Evolutionary conservation across 37 sponge, comb jelly and placozoan genomes (phyloP).

Genomic region (Petrosia ficiformis): DNA sequence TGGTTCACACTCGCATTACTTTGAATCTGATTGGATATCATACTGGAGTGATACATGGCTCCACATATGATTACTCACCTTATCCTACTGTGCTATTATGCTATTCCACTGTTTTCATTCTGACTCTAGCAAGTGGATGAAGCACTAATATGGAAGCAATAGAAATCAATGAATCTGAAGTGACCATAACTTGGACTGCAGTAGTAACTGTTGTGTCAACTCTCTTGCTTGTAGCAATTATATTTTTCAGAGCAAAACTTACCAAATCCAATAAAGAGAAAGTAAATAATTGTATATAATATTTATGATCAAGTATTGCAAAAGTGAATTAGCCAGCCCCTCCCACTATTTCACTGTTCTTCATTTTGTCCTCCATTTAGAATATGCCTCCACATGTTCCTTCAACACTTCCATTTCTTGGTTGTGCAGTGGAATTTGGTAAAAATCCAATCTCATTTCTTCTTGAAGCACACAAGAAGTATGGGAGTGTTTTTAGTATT

Average conservation of each 20-base stretch:
- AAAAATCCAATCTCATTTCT: slow-evolving; percentile 76
- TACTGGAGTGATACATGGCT: too few relatives aligned
- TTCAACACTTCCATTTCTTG: slow-evolving; percentile 74
- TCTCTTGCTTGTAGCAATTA: background rate
- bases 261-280: too few relatives aligned
- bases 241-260: background rate
- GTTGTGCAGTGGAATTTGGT: slow-evolving; percentile 69
- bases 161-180: too few relatives aligned
- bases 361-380: slow-evolving; percentile 22
- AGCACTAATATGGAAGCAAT: too few relatives aligned
- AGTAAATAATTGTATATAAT: too few relatives aligned
- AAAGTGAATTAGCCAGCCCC: background rate
- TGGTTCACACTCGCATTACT: too few relatives aligned
- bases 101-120: too few relatives aligned
- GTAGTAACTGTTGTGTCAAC: background rate
- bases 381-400: slow-evolving; percentile 64
- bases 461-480: slow-evolving; percentile 48
- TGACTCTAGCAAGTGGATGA: too few relatives aligned
- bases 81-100: too few relatives aligned
- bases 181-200: too few relatives aligned
- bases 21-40: too few relatives aligned
- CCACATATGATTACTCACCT: too few relatives aligned
- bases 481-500: slow-evolving; percentile 83
- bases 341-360: background rate
- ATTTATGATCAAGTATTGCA: background rate